A percentile compares a stretch with the other conserved stretches of the same genome.
Conservation (phyloP, 2,888 invertebrate species). For the Incurvaria masculella region DNA sequence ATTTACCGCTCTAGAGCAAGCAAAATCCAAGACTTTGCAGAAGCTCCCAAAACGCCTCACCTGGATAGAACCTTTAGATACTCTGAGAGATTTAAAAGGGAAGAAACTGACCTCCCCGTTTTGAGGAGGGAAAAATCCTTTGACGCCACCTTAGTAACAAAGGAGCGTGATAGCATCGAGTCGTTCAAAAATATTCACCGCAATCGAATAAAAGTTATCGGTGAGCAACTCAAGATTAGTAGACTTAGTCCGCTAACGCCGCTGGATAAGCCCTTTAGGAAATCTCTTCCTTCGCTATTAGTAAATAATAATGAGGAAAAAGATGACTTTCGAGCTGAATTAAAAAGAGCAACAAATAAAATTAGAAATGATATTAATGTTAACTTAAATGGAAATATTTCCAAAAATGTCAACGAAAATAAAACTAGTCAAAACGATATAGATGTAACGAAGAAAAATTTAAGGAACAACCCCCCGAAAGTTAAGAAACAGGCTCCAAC, state of each 20-base stretch:
- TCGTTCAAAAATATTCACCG: constrained; percentile 35
- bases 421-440: constrained; percentile 47
- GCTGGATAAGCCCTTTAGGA: constrained; percentile 42
- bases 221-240: constrained; percentile 33
- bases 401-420: constrained; percentile 39
- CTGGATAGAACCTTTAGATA: constrained; percentile 47
- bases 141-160: constrained; percentile 39
- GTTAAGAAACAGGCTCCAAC: constrained; percentile 42
- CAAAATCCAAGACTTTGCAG: constrained; percentile 39
- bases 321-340: constrained; percentile 53
- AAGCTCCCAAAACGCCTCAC: constrained; percentile 48
- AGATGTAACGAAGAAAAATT: constrained; percentile 15
- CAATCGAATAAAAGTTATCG: constrained; percentile 32
- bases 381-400: constrained; percentile 30
- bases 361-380: constrained; percentile 38
- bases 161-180: constrained; percentile 31
- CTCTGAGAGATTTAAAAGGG: constrained; percentile 47
- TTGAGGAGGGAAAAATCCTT: constrained; percentile 52
- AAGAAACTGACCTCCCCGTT: constrained; percentile 33
- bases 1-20: constrained; percentile 48
- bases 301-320: constrained; percentile 49
- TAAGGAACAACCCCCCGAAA: constrained; percentile 17
- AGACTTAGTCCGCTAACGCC: constrained; percentile 33
- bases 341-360: constrained; percentile 51
- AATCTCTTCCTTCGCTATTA: constrained; percentile 55